Percentiles rank a stretch among this genome's conserved stretches.
These are phyloP conservation scores for Homarus gammarus DNA, from an alignment of 2,888 invertebrate genomes.

Conservation along the genomic window DNA sequence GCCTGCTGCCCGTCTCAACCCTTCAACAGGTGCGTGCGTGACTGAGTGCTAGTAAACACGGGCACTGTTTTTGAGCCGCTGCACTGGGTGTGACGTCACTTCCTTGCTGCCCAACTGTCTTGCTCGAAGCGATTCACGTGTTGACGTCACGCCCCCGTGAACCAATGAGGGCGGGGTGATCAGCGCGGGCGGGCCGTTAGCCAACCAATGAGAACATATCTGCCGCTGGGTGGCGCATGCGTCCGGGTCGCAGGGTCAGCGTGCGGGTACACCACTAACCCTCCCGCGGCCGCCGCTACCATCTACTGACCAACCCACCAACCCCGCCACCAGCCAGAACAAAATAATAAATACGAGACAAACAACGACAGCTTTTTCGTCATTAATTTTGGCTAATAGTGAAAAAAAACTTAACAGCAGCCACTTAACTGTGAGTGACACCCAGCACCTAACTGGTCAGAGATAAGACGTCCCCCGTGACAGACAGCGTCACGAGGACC, in stretches of 20 bases:
- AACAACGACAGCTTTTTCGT: background rate
- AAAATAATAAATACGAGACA: background rate
- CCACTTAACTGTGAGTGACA: too few species aligned
- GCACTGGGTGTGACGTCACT: conserved; percentile 32
- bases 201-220: conserved; percentile 1
- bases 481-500: too few species aligned
- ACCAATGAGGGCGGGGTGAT: conserved; percentile 15
- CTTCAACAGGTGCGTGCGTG: conserved; percentile 56
- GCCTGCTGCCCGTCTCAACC: conserved; percentile 8
- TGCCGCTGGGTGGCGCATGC: conserved; percentile 40
- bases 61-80: conserved; percentile 37
- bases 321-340: background rate
- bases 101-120: background rate
- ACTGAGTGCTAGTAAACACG: conserved; percentile 61
- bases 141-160: conserved; percentile 11
- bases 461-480: too few species aligned
- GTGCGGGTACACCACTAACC: conserved; percentile 22
- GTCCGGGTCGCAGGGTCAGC: conserved; percentile 22
- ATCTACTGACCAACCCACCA: background rate
- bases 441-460: too few species aligned
- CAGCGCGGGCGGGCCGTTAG: background rate
- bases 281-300: background rate
- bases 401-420: too few species aligned
- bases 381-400: too few species aligned
- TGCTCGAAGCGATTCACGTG: background rate